Base-by-base conservation (phyloP, 2,113 vertebrate species). In the Calyptomena viridis region DNA sequence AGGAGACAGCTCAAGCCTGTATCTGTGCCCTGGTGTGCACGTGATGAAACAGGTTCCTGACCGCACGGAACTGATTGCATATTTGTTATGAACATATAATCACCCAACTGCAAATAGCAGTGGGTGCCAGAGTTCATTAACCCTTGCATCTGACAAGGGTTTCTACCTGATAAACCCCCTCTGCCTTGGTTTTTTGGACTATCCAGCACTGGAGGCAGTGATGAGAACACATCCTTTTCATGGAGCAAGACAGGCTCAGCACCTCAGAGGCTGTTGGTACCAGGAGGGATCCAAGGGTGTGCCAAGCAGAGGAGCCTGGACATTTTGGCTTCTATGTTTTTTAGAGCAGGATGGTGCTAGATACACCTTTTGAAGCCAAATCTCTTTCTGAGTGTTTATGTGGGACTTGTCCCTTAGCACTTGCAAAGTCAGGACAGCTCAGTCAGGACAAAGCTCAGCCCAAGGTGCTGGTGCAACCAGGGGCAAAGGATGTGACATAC, bases 381-480 rank as follows among this genome's bases (percentile, higher is more conserved):
- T 56, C 16, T 75, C 62, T 25, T 35, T 78, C 23, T 20, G 33
- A 28, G 18, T 39, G 30, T 82, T 68, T 23, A 12, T 28, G 21
- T 55, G 18, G 47, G 23, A 27, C 35, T 67, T 63, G 13, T 4
- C 17, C 9, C 52, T 67, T 47, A 39, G 23, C 56, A 16, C 60
- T 71, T 74, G 28, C 44, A 55, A 59, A 64, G 35, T 18, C 35
- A 25, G 58, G 30, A n/a, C n/a, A 18, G 8, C 1, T n/a, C n/a
- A 64, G 35, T 18, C 35, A 25, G 58, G 30, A n/a, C n/a, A 18
- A 7, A 23, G 44, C 63, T 91, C 59, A 80, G 58, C 35, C 28
- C 0, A 0, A 37, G 31, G 28, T 0, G 0, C 22, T 46, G 46
- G n/a, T 9, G 31, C 52, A 40, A 10, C 0, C 0, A 6, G 12